Conservation (phyloP, 1,140 invertebrate species). For the Conus ventricosus region DNA sequence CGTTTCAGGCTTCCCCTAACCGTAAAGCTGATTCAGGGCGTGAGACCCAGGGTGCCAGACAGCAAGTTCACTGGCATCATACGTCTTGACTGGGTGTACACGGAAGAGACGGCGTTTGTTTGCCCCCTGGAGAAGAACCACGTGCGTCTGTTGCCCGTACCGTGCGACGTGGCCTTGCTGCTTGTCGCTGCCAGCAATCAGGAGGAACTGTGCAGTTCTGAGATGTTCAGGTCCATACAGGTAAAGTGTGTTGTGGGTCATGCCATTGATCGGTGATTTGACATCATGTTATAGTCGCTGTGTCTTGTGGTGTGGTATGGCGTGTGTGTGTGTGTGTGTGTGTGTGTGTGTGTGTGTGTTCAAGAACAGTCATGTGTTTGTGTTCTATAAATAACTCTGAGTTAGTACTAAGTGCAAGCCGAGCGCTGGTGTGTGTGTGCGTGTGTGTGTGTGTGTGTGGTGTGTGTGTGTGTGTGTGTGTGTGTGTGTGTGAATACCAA, state of each 20-base stretch:
- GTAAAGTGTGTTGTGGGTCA: not conserved
- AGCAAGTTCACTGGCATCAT: slow-evolving; percentile 79
- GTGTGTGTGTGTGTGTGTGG: no score
- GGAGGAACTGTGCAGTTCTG: slow-evolving; percentile 85
- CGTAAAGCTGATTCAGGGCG: slow-evolving; percentile 91
- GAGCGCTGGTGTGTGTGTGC: no score
- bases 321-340: not conserved
- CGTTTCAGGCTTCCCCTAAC: slow-evolving; percentile 91
- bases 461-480: no score
- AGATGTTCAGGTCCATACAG: slow-evolving; percentile 87
- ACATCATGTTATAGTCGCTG: no score
- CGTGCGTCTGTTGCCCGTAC: slow-evolving; percentile 86
- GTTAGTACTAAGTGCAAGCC: not conserved
- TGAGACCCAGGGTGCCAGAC: slow-evolving; percentile 81
- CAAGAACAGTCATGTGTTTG: not conserved
- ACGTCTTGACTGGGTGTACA: slow-evolving; percentile 88
- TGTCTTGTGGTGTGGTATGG: no score
- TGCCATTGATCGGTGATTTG: not conserved
- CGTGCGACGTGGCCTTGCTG: slow-evolving; percentile 89
- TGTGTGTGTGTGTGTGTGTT: slow-evolving; percentile 16
- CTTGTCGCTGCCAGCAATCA: slow-evolving; percentile 89
- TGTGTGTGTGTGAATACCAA: no score
- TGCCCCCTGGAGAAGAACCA: slow-evolving; percentile 81
- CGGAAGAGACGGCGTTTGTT: slow-evolving; percentile 84
- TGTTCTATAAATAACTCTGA: not conserved